Evolutionary conservation across 2,888 invertebrate genomes (phyloP).

Genomic region (Stramonita haemastoma): DNA sequence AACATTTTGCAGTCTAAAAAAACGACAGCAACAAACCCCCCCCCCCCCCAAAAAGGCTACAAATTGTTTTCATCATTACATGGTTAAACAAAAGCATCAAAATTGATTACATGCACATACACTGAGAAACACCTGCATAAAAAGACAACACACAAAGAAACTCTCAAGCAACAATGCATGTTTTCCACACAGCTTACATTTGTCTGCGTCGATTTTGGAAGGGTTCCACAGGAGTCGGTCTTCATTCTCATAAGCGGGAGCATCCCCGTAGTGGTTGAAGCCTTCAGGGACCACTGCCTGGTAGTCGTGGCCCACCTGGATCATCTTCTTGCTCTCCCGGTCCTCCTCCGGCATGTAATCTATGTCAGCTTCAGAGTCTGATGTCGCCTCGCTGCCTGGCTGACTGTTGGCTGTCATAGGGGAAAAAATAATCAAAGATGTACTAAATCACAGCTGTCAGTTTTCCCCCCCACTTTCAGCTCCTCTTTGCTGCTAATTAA

Average conservation of each 20-base stretch:
- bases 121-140: not conserved
- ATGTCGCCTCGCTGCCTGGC: constrained; percentile 65
- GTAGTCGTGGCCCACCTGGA: constrained; percentile 95
- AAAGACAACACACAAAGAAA: not conserved
- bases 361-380: constrained; percentile 79
- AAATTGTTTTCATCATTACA: too few species aligned
- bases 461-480: too few species aligned
- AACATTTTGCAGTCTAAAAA: too few species aligned
- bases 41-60: too few species aligned
- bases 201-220: constrained; percentile 80
- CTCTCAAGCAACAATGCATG: not conserved
- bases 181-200: constrained; percentile 61
- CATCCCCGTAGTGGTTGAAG: constrained; percentile 93
- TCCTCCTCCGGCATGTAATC: constrained; percentile 75
- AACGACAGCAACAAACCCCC: too few species aligned
- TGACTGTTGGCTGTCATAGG: constrained; percentile 64
- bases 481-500: too few species aligned
- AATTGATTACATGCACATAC: not conserved
- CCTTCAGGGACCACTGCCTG: constrained; percentile 96
- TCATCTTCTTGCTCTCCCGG: constrained; percentile 89
- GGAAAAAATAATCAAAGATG: not conserved
- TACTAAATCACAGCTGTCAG: not conserved
- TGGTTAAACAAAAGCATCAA: too few species aligned
- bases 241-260: constrained; percentile 85
- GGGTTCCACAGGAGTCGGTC: constrained; percentile 97